phyloP scores from a whole-genome alignment of 2,888 invertebrate genomes.

The Brenthis hecate region DNA sequence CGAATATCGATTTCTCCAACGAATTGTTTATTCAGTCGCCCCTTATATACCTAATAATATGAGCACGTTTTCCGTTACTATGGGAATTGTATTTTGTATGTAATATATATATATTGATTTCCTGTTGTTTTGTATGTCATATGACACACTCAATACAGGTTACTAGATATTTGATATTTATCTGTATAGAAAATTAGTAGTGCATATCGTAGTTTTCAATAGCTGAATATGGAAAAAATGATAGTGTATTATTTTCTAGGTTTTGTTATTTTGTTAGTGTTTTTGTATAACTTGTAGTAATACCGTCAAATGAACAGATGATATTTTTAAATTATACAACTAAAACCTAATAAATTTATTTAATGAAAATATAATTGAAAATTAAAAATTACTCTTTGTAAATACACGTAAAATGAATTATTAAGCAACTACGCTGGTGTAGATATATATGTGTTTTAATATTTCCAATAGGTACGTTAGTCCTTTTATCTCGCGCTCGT shows the following conservation, averaged over 20 bases:
- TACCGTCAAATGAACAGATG: too few relatives aligned
- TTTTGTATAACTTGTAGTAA: not conserved
- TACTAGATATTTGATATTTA: slow-evolving; percentile 35
- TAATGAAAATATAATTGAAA: not conserved
- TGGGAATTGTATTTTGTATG: slow-evolving; percentile 28
- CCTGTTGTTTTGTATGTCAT: slow-evolving; percentile 29
- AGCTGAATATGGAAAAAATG: slow-evolving; percentile 18
- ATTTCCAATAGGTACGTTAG: slow-evolving; percentile 34
- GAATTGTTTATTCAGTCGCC: slow-evolving; percentile 57
- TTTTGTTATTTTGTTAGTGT: slow-evolving; percentile 3
- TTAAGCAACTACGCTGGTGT: not conserved
- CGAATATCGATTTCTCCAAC: slow-evolving; percentile 58
- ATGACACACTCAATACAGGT: slow-evolving; percentile 35
- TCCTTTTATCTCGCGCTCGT: slow-evolving; percentile 48
- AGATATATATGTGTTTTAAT: slow-evolving; percentile 14
- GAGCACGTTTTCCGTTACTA: slow-evolving; percentile 38
- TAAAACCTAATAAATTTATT: too few relatives aligned
- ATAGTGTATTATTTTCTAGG: not conserved
- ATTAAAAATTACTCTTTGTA: not conserved
- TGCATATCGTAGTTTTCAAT: slow-evolving; percentile 21
- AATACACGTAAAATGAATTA: not conserved
- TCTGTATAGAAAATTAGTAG: slow-evolving; percentile 32
- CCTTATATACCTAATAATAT: slow-evolving; percentile 34
- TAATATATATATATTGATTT: slow-evolving; percentile 38
- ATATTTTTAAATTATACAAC: too few relatives aligned